Evolutionary conservation across 2,797 vertebrate genomes (phyloP).

Genomic region (Spea hammondii): DNA sequence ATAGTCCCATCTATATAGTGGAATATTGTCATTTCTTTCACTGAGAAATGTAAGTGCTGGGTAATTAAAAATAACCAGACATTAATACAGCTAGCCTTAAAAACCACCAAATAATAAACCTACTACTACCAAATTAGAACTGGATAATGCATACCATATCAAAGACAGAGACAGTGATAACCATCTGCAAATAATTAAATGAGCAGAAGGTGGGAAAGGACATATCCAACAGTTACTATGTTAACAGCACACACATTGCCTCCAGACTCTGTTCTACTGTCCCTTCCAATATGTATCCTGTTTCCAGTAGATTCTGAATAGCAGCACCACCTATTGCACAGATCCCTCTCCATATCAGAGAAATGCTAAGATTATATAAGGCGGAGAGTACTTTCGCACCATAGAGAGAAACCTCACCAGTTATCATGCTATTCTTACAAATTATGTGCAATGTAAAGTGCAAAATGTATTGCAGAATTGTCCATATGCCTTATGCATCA

Average conservation of each 20-base stretch:
- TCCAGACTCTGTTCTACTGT: not conserved
- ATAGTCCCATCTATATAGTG: too few relatives aligned
- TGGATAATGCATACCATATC: too few relatives aligned
- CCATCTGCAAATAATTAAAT: constrained; percentile 1
- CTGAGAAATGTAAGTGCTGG: too few relatives aligned
- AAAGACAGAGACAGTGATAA: too few relatives aligned
- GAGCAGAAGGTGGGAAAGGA: not conserved
- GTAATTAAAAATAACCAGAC: too few relatives aligned
- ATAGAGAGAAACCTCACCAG: not conserved
- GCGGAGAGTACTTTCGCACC: not conserved
- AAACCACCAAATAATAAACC: too few relatives aligned
- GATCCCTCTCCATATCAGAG: constrained; percentile 18
- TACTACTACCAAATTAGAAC: too few relatives aligned
- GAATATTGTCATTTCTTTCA: too few relatives aligned
- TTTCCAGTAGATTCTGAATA: constrained; percentile 4
- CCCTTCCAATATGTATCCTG: not conserved
- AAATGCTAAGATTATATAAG: not conserved
- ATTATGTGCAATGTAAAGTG: not conserved
- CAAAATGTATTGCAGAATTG: too few relatives aligned
- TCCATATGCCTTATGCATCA: not conserved
- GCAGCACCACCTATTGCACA: constrained; percentile 39
- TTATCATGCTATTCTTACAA: too few relatives aligned
- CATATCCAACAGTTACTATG: not conserved
- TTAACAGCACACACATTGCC: too few relatives aligned
- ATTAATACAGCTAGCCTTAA: too few relatives aligned